Conservation (phyloP, 2,888 invertebrate species). For the Chirona hameri region DNA sequence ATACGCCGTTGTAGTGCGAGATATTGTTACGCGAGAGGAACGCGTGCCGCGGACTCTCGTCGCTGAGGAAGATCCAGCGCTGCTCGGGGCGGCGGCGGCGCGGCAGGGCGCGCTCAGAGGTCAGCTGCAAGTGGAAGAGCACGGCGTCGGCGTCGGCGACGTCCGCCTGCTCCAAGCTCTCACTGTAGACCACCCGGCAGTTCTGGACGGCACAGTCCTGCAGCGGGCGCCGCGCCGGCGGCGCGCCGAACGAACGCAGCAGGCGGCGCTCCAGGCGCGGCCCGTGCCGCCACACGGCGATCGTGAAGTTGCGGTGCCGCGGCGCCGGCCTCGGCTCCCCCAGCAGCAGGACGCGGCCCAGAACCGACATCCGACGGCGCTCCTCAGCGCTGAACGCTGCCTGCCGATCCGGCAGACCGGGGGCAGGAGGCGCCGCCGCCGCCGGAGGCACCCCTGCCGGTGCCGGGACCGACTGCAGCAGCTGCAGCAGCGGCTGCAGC, state of each 20-base stretch:
- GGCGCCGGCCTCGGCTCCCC: not conserved
- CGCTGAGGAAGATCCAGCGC: constrained; percentile 66
- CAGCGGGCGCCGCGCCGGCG: constrained; percentile 54
- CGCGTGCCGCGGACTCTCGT: constrained; percentile 62
- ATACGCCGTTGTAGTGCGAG: constrained; percentile 56
- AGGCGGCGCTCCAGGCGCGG: constrained; percentile 56
- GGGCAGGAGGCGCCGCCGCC: too few relatives aligned
- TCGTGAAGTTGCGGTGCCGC: constrained; percentile 46
- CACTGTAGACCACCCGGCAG: constrained; percentile 58
- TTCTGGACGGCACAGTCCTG: constrained; percentile 59
- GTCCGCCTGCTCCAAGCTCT: constrained; percentile 46
- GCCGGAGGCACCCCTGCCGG: not conserved
- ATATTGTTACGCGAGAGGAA: constrained; percentile 52
- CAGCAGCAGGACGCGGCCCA: constrained; percentile 1
- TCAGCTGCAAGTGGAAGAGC: constrained; percentile 57
- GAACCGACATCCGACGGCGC: not conserved
- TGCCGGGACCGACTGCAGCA: not conserved
- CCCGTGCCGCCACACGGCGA: constrained; percentile 61
- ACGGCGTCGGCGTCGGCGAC: constrained; percentile 66
- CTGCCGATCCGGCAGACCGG: not conserved
- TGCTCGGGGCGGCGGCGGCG: constrained; percentile 51
- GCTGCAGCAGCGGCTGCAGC: too few relatives aligned
- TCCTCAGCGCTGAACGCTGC: not conserved
- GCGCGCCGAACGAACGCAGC: constrained; percentile 51
- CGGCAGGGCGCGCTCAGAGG: constrained; percentile 54